phyloP scores from a whole-genome alignment of 2,797 vertebrate species.

The Crenichthys baileyi region DNA sequence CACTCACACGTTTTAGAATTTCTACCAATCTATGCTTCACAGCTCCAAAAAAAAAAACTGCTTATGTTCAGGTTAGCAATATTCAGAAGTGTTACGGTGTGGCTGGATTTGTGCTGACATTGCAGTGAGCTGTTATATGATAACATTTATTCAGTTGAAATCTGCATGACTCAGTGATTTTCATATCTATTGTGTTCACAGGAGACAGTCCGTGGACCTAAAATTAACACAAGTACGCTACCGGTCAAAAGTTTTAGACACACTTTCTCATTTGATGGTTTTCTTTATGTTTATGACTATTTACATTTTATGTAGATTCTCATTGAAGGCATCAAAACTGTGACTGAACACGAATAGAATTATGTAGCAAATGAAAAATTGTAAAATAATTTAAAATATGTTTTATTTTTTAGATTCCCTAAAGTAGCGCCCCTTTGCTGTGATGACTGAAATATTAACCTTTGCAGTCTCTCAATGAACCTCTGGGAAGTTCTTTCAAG shows the following conservation, averaged over 20 bases:
- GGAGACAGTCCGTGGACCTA: not conserved
- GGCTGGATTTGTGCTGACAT: not conserved
- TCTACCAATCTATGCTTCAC: constrained; percentile 8
- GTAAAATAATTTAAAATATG: too few species aligned
- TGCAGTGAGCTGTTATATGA: not conserved
- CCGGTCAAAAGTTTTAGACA: too few species aligned
- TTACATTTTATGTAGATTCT: too few species aligned
- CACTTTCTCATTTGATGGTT: not conserved
- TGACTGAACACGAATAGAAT: too few species aligned
- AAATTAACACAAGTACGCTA: not conserved
- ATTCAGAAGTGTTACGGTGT: not conserved
- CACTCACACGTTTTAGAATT: not conserved
- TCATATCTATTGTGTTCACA: not conserved
- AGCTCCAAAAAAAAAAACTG: not conserved
- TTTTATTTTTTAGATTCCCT: too few species aligned
- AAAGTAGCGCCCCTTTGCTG: too few species aligned
- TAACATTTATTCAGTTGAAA: constrained; percentile 4
- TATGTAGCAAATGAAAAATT: too few species aligned
- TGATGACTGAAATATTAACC: too few species aligned
- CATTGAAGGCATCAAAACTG: too few species aligned
- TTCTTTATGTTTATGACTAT: too few species aligned
- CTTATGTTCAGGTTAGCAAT: constrained; percentile 3
- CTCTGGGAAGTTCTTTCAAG: too few species aligned
- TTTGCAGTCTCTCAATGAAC: too few species aligned
- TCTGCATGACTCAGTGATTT: not conserved